Evolutionary conservation across 2,888 invertebrate genomes (phyloP).

Genomic region (Caenorhabditis virilis): DNA sequence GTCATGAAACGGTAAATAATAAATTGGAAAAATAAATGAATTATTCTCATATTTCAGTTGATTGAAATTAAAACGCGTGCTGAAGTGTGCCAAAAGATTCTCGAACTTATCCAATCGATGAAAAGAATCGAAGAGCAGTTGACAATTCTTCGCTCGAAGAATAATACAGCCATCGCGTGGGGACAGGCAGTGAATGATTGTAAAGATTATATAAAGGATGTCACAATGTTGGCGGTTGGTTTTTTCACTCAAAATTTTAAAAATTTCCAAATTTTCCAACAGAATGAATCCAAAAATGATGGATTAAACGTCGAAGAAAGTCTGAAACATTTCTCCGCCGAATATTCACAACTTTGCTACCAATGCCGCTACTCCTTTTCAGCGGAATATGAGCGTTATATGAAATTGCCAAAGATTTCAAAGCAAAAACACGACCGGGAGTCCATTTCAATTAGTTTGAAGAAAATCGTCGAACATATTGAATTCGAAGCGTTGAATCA

Average conservation of each 20-base stretch:
- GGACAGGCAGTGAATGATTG: slow-evolving; percentile 28
- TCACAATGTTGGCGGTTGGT: background rate
- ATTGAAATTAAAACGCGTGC: slow-evolving; percentile 20
- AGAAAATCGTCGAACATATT: slow-evolving; percentile 1
- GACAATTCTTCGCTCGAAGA: slow-evolving; percentile 24
- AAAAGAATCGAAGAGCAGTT: slow-evolving; percentile 28
- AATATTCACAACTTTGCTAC: slow-evolving; percentile 20
- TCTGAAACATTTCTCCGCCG: slow-evolving; percentile 30
- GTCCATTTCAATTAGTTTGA: slow-evolving; percentile 12
- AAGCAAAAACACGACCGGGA: slow-evolving; percentile 19
- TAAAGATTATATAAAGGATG: slow-evolving; percentile 20
- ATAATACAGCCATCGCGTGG: slow-evolving; percentile 18
- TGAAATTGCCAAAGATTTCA: slow-evolving; percentile 30
- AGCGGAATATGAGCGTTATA: slow-evolving; percentile 25
- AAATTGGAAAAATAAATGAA: background rate
- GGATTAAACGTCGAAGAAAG: slow-evolving; percentile 26
- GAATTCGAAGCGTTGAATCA: slow-evolving; percentile 15
- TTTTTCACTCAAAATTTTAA: background rate
- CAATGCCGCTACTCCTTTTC: slow-evolving; percentile 31
- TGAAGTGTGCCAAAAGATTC: background rate
- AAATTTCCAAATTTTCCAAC: background rate
- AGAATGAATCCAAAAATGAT: slow-evolving; percentile 17
- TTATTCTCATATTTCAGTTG: slow-evolving; percentile 11
- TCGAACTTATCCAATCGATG: too few relatives aligned
- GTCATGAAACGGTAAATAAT: background rate